phyloP scores from a whole-genome alignment of 1,140 invertebrate genomes.

The Dendroctonus valens region DNA sequence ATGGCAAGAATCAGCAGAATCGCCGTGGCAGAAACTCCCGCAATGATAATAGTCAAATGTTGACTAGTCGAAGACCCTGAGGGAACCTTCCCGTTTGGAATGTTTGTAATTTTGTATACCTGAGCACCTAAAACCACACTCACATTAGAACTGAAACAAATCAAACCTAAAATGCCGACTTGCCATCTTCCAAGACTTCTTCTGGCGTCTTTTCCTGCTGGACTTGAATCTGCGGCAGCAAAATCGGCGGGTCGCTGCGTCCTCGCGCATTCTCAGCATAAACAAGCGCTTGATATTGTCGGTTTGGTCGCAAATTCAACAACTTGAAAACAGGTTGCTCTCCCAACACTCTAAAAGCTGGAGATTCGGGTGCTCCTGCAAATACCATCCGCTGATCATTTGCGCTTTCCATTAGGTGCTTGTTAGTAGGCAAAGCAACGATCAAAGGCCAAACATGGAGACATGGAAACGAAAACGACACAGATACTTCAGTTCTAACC shows the following conservation, averaged over 20 bases:
- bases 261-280: constrained; percentile 72
- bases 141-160: neutral
- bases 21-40: constrained; percentile 41
- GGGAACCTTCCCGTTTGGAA: constrained; percentile 4
- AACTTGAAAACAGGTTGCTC: constrained; percentile 63
- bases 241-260: constrained; percentile 61
- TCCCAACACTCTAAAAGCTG: constrained; percentile 59
- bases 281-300: constrained; percentile 65
- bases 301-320: constrained; percentile 63
- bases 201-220: constrained; percentile 45
- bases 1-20: constrained; percentile 45
- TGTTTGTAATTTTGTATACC: constrained; percentile 14
- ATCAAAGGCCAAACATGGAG: too few species aligned
- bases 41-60: constrained; percentile 44
- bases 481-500: constrained; percentile 39
- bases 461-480: too few species aligned
- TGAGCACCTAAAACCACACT: constrained; percentile 10
- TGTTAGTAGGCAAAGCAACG: too few species aligned
- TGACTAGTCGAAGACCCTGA: constrained; percentile 15
- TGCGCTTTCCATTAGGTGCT: too few species aligned
- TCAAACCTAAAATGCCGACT: constrained; percentile 12
- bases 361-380: constrained; percentile 40
- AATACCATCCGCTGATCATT: neutral
- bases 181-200: constrained; percentile 39
- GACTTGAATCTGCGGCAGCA: constrained; percentile 59